A percentile compares a stretch with the other conserved stretches of the same genome.
These are phyloP conservation scores for Sus scrofa DNA, from an alignment of 2,113 vertebrate species.

Conservation along the genomic window T2T-Sscrofa CM000814.6:58338001-58338500, in stretches of 20 bases:
- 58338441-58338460: no score
- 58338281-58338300: no score
- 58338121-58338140: constrained; percentile 20
- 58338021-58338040: background rate
- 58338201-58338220: constrained; percentile 20
- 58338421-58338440: no score
- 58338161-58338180: constrained; percentile 40
- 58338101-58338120: constrained; percentile 20
- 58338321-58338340: no score
- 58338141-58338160: constrained; percentile 30
- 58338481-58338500: background rate
- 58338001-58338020: background rate
- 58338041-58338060: background rate
- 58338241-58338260: no score
- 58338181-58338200: constrained; percentile 5
- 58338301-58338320: no score
- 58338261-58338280: no score
- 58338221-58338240: background rate
- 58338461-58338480: no score
- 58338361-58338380: no score
- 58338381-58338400: no score
- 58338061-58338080: background rate
- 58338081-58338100: background rate
- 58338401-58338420: no score
- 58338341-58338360: no score